Base-by-base conservation (phyloP, 1,140 invertebrate species). In the Sinonovacula constricta region DNA sequence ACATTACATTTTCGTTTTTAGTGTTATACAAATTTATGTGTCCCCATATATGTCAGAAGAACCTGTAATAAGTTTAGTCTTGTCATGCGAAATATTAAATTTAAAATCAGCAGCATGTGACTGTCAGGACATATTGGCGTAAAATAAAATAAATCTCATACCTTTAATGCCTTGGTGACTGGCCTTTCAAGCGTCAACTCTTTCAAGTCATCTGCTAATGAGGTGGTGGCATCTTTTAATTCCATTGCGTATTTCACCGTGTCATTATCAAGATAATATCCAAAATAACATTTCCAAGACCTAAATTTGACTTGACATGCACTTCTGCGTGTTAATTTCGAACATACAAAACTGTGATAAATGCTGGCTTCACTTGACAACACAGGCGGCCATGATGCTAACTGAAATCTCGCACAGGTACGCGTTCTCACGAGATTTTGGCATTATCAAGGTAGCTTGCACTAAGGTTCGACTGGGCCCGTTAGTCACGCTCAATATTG, bases 331-430 rank as follows among this genome's bases (percentile, higher is more conserved):
- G 56, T 36, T 31, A 36, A 75, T 79, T 57, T 49, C 53, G 30
- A 62, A 56, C 26, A 39, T 66, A 30, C 7, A 57, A 69, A 69
- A 45, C 57, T 71, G 56, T 71, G 59, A 76, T 51, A 75, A 74
- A 57, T 63, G 69, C 74, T 81, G 62, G 84, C 84, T 85, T 85
- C 82, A 83, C 84, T 85, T 85, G 84, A 85, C 84, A 85, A 85
- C 84, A 83, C 80, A 81, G 78, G 76, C 75, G 49, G 80, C 81
- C 84, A 81, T 81, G 81, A 85, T 85, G 84, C 79, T 85, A 53
- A 62, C 56, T 34, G 28, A 80, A 79, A 71, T 80, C 68, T 83
- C 81, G 65, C 60, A 60, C 60, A 72, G 57, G 63, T 72, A 70
- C 77, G 70, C 63, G 63, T 49, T 81, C 70, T 80, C 83, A 72